Evolutionary conservation across 2,888 invertebrate genomes (phyloP), one percentile per base, ranked within the genome.

Genomic region (Scaeva pyrastri): DNA sequence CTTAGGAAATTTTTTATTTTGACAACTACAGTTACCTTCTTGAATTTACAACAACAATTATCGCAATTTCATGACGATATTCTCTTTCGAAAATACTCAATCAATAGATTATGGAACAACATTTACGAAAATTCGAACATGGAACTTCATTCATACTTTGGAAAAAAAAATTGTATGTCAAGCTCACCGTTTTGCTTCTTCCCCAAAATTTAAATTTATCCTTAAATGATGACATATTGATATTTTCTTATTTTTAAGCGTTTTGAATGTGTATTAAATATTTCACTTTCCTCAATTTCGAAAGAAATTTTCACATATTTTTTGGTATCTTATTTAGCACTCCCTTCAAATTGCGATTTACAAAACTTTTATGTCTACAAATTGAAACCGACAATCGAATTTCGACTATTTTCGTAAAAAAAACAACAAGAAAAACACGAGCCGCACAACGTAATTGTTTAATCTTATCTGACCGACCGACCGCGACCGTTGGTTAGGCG

Each of bases 161-260:
- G 14, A 21, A 6, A 23, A 23, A n/a, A n/a, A n/a, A 50, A 21
- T 21, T 50, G 12, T 2, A 8, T n/a, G n/a, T n/a, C n/a, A n/a
- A 11, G 8, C 68, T 91, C 90, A 92, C 92, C 93, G 91, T 91
- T 89, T 91, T 90, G 58, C 90, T 91, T 89, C 91, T 90, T 58
- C 90, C 90, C 92, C 92, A 93, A 75, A 92, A 89, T 90, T 91
- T 92, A 80, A 93, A 91, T 89, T 91, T 92, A 88, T 92, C 92
- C 89, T 91, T 92, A 84, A 92, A 91, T 52, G 92, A 93, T 87
- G 92, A 90, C 92, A 92, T 93, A 76, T 85, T 88, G 71, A n/a
- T n/a, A n/a, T n/a, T 58, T 5, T 10, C 7, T 19, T 31, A 14
- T 62, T 45, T 64, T n/a, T 0, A 41, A 10, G n/a, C n/a, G n/a